A percentile compares a stretch with the other conserved stretches of the same genome.
These are phyloP conservation scores for Agriopis marginaria DNA, from an alignment of 2,888 invertebrate species.

Conservation along the genomic window DNA sequence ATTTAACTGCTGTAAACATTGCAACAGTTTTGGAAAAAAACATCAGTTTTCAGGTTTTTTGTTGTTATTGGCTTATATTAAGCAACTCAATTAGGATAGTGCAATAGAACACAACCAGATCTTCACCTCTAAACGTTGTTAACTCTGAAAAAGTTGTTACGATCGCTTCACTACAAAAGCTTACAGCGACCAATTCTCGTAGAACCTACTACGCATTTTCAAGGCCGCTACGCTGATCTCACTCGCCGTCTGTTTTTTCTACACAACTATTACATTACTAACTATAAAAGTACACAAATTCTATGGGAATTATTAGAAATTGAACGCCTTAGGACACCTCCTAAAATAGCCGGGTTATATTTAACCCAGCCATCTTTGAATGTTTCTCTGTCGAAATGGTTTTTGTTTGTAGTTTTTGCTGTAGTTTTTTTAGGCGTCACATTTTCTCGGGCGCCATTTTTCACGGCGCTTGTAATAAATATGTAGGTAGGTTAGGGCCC, in stretches of 20 bases:
- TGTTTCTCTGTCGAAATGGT: slow-evolving; percentile 67
- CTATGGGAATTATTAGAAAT: slow-evolving; percentile 53
- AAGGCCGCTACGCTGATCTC: slow-evolving; percentile 80
- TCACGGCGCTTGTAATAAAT: slow-evolving; percentile 43
- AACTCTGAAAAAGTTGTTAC: neutral
- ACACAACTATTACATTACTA: slow-evolving; percentile 63
- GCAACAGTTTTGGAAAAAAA: no score
- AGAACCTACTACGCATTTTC: slow-evolving; percentile 60
- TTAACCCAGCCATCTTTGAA: slow-evolving; percentile 66
- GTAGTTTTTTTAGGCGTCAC: slow-evolving; percentile 66
- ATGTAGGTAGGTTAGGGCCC: slow-evolving; percentile 15
- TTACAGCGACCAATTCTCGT: slow-evolving; percentile 69
- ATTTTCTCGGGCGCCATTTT: slow-evolving; percentile 74
- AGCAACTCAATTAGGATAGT: no score
- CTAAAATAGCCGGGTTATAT: slow-evolving; percentile 55
- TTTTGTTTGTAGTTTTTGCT: slow-evolving; percentile 50
- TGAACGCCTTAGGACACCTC: slow-evolving; percentile 27
- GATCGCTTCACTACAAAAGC: slow-evolving; percentile 7
- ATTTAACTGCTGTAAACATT: no score
- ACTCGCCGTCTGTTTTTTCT: slow-evolving; percentile 74
- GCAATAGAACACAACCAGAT: neutral
- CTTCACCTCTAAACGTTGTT: neutral
- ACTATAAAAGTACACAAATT: slow-evolving; percentile 55
- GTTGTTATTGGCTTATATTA: no score
- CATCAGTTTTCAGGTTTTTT: no score